phyloP scores from a whole-genome alignment of 2,888 invertebrate genomes.

The Dryadula phaetusa region DNA sequence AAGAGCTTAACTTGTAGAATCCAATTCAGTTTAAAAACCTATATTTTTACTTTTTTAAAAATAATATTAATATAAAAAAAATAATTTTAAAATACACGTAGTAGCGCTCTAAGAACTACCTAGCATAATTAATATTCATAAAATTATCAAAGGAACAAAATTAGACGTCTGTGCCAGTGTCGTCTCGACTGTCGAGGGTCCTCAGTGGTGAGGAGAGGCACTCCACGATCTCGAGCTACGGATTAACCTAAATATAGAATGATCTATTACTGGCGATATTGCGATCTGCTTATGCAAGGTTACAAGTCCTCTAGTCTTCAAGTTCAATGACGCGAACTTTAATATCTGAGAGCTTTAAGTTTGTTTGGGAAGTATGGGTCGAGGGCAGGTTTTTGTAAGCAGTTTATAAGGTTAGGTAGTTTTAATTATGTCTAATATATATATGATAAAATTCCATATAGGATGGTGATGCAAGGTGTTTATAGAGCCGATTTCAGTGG shows the following conservation, averaged over 20 bases:
- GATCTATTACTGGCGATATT: slow-evolving; percentile 16
- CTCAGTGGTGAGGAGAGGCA: neutral
- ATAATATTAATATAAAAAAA: too few species aligned
- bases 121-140: slow-evolving; percentile 32
- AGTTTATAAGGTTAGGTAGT: neutral
- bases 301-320: slow-evolving; percentile 17
- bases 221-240: slow-evolving; percentile 13
- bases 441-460: too few species aligned
- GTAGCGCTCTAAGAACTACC: neutral
- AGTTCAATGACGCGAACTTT: slow-evolving; percentile 24
- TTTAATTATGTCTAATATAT: too few species aligned
- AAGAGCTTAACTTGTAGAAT: too few species aligned
- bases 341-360: neutral
- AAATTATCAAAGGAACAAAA: slow-evolving; percentile 33
- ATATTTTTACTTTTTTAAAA: too few species aligned
- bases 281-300: slow-evolving; percentile 15
- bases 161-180: slow-evolving; percentile 30
- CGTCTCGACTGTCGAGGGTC: slow-evolving; percentile 8
- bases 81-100: neutral
- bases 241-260: slow-evolving; percentile 25
- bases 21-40: too few species aligned
- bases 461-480: too few species aligned
- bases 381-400: neutral
- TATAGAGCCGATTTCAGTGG: too few species aligned
- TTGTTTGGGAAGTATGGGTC: too few species aligned